phyloP scores from a whole-genome alignment of 2,888 invertebrate genomes.

The Ormyrus rosae region DNA sequence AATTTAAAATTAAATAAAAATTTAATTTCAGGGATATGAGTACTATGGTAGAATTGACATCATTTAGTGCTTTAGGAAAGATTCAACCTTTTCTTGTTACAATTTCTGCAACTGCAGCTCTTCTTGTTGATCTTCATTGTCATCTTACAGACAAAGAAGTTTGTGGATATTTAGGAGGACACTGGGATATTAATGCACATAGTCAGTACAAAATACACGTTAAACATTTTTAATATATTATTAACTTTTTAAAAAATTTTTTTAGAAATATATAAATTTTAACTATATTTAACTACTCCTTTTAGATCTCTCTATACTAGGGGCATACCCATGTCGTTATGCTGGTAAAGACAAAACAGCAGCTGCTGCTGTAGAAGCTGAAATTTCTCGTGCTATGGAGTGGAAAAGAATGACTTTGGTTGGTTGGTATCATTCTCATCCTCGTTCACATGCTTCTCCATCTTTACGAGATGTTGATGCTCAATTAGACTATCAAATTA shows the following conservation, averaged over 20 bases:
- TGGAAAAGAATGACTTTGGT: conserved; percentile 88
- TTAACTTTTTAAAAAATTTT: conserved; percentile 15
- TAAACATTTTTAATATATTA: conserved; percentile 6
- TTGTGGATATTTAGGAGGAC: conserved; percentile 96
- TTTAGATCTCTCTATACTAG: conserved; percentile 89
- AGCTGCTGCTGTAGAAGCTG: conserved; percentile 86
- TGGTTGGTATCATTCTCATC: conserved; percentile 98
- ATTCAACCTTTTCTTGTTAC: conserved; percentile 95
- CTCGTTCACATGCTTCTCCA: conserved; percentile 90
- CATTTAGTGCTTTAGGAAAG: conserved; percentile 91
- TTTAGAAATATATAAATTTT: conserved; percentile 1
- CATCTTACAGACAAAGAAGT: conserved; percentile 96
- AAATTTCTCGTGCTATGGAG: conserved; percentile 90
- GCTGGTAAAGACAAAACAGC: conserved; percentile 88
- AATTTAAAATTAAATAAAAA: background rate
- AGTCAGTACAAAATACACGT: conserved; percentile 80
- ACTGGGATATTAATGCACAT: conserved; percentile 95
- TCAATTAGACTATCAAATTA: conserved; percentile 95
- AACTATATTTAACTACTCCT: conserved; percentile 57
- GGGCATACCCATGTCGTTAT: conserved; percentile 92
- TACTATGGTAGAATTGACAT: conserved; percentile 91
- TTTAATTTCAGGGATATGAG: conserved; percentile 87
- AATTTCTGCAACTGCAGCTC: conserved; percentile 89
- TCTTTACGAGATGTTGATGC: conserved; percentile 92
- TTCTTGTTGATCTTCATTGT: conserved; percentile 94